Evolutionary conservation across 1,140 invertebrate species (phyloP).

Genomic region (Eufriesea mexicana): DNA sequence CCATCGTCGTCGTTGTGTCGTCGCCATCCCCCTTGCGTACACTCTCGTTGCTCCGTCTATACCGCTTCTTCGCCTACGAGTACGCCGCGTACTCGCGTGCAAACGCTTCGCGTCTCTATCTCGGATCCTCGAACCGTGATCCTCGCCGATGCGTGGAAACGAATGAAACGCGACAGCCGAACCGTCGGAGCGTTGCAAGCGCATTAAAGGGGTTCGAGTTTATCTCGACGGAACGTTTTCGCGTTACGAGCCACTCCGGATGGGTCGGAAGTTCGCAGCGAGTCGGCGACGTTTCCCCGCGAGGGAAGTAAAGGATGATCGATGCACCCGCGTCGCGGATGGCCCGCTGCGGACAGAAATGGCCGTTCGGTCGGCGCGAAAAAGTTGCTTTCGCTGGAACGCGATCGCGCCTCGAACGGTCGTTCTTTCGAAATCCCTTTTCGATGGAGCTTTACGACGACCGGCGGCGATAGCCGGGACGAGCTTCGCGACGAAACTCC

Average conservation of each 20-base stretch:
- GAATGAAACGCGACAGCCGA: not conserved
- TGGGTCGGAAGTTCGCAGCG: too few species aligned
- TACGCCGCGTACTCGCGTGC: not conserved
- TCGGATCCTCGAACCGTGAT: conserved; percentile 7
- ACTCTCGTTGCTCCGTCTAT: too few species aligned
- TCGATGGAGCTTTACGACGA: conserved; percentile 3
- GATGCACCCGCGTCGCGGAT: too few species aligned
- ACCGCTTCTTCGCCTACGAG: not conserved
- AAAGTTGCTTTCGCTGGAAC: not conserved
- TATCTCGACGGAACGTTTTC: not conserved
- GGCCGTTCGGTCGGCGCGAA: too few species aligned
- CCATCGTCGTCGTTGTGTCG: conserved; percentile 7
- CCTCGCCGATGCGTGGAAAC: conserved; percentile 1
- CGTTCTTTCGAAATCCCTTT: not conserved
- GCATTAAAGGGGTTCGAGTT: not conserved
- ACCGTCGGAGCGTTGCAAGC: not conserved
- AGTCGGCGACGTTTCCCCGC: not conserved
- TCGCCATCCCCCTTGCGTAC: not conserved
- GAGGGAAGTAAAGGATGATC: not conserved
- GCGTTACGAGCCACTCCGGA: too few species aligned
- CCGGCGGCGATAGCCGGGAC: too few species aligned
- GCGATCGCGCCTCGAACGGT: not conserved
- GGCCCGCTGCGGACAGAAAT: too few species aligned
- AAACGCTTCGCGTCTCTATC: not conserved
- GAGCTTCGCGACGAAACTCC: not conserved